These are phyloP conservation scores for Glyphotaelius pellucidus DNA, from an alignment of 2,888 invertebrate species.

Conservation along the genomic window DNA sequence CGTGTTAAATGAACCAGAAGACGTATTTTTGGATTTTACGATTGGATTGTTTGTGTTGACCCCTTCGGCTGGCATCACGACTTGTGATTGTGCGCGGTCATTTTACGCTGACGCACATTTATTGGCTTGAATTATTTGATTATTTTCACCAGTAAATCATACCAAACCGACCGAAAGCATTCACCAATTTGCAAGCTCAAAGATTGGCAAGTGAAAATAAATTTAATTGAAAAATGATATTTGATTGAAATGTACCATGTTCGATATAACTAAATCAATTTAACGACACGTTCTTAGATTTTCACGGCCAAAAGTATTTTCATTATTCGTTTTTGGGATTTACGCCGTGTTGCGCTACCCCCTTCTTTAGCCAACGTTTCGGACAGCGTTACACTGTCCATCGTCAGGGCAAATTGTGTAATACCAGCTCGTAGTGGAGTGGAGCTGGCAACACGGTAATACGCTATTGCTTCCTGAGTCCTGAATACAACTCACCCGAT, in stretches of 20 bases:
- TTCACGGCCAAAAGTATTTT: no score
- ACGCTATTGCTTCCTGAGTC: no score
- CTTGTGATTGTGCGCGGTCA: not conserved
- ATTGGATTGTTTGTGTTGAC: conserved; percentile 2
- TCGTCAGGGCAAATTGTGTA: no score
- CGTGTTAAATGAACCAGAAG: not conserved
- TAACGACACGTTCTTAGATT: no score
- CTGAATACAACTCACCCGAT: no score
- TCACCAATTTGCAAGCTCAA: not conserved
- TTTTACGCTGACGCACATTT: not conserved
- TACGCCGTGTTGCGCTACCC: no score
- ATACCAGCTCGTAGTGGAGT: no score
- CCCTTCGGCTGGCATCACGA: conserved; percentile 5
- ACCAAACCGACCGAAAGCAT: not conserved
- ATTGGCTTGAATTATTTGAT: not conserved
- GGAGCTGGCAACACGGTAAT: no score
- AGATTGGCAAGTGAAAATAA: not conserved
- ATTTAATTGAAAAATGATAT: not conserved
- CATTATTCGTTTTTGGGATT: no score
- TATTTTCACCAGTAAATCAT: not conserved
- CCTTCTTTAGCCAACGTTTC: no score
- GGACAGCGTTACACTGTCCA: no score
- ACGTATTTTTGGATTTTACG: conserved; percentile 22
- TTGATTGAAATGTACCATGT: not conserved
- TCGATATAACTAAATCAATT: not conserved